phyloP scores from a whole-genome alignment of 1,140 invertebrate genomes.

The Eumeta japonica region DNA sequence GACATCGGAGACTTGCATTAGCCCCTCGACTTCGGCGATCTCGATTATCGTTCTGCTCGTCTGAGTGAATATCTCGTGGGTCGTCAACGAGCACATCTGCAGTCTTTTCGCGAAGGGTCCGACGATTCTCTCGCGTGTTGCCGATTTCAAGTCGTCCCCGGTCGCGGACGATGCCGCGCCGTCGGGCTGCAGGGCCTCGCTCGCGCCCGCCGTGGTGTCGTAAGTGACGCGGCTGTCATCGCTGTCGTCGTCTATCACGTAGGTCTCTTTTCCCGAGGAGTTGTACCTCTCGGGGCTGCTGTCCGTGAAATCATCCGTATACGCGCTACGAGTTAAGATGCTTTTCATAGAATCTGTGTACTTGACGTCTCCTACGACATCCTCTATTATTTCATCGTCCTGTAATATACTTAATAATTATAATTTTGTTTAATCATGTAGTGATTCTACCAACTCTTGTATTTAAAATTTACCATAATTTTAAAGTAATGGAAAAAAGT shows the following conservation, averaged over 20 bases:
- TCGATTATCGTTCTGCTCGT: constrained; percentile 50
- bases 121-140: background rate
- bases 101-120: constrained; percentile 14
- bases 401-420: too few species aligned
- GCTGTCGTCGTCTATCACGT: constrained; percentile 35
- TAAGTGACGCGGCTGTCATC: constrained; percentile 30
- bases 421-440: too few species aligned
- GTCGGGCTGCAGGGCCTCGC: background rate
- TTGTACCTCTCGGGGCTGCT: constrained; percentile 34
- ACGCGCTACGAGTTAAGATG: constrained; percentile 14
- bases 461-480: too few species aligned
- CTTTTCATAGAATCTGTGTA: constrained; percentile 43
- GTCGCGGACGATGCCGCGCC: background rate
- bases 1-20: constrained; percentile 15
- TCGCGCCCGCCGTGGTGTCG: background rate
- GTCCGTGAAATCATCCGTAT: constrained; percentile 43
- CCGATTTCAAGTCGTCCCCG: too few species aligned
- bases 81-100: constrained; percentile 16
- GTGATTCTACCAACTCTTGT: too few species aligned
- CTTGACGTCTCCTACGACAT: constrained; percentile 32
- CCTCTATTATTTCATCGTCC: constrained; percentile 38
- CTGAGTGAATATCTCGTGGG: constrained; percentile 42
- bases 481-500: too few species aligned
- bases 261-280: constrained; percentile 42
- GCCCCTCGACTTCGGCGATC: constrained; percentile 23